A percentile compares a stretch with the other conserved stretches of the same genome.
These are phyloP conservation scores for Xestoiulus laeticollis DNA, from an alignment of 2,888 invertebrate genomes.

Conservation along the genomic window DNA sequence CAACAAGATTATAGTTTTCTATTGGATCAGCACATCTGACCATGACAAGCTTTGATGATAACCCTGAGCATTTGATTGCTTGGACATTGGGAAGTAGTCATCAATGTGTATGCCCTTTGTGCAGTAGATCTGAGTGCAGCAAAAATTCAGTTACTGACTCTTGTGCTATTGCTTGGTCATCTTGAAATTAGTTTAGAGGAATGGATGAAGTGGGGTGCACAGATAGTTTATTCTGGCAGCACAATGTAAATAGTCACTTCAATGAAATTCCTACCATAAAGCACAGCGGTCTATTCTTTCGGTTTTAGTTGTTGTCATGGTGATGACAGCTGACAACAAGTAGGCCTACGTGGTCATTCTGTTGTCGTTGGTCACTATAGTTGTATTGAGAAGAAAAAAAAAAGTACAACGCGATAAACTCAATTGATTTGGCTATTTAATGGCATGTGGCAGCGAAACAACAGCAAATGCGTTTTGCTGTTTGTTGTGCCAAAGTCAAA, in stretches of 20 bases:
- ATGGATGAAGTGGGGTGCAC: not conserved
- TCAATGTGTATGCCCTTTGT: not conserved
- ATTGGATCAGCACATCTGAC: not conserved
- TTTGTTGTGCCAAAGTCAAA: constrained; percentile 3
- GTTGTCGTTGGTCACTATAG: not conserved
- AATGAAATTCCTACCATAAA: constrained; percentile 21
- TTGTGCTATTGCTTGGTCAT: not conserved
- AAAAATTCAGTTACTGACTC: not conserved
- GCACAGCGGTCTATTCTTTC: not conserved
- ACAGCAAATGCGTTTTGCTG: not conserved
- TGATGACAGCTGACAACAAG: constrained; percentile 8
- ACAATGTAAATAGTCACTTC: constrained; percentile 16
- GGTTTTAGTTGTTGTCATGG: constrained; percentile 10
- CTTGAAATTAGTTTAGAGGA: constrained; percentile 27
- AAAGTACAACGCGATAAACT: not conserved
- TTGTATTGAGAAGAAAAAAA: constrained; percentile 15
- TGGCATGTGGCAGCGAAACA: constrained; percentile 3
- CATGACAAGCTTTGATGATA: not conserved
- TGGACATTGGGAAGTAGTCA: not conserved
- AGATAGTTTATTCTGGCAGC: not conserved
- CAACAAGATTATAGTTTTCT: not conserved
- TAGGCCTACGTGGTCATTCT: not conserved
- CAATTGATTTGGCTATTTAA: constrained; percentile 39
- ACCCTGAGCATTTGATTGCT: not conserved
- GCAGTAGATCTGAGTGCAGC: not conserved